Evolutionary conservation across 2,888 invertebrate species (phyloP), one percentile per base, ranked within the genome.

Genomic region (Erebia epiphron): DNA sequence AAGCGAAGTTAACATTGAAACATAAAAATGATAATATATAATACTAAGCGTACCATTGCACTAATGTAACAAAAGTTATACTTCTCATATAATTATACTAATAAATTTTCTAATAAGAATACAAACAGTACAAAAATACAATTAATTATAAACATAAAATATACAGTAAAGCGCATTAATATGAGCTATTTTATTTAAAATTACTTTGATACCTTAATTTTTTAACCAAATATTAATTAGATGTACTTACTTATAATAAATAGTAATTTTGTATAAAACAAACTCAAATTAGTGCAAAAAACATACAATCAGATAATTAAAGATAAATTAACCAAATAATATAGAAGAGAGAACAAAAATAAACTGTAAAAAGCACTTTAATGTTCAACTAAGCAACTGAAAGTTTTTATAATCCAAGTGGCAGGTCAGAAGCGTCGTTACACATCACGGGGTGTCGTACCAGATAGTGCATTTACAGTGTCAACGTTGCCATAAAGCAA

Each of bases 381-480:
- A 73, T 88, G 90, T 90, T 61, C 73, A 67, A 69, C 61, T 70
- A 65, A 54, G 10, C 68, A 52, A 83, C 79, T 84, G 81, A 73
- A 78, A 72, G 63, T 57, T 76, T 79, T 75, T 81, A 76, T 78
- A 80, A 82, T 83, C 82, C 82, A 81, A 79, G 80, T 78, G 83
- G 85, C 80, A 80, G 86, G 81, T 79, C 88, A 82, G 88, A 86
- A 88, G 81, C 91, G 92, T 85, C 82, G 92, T 85, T 84, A 87
- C 85, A 94, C 95, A 93, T 94, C 91, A 94, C 95, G 96, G 97
- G 95, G 96, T 98, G 98, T 97, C 98, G 98, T 98, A 98, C 98
- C 98, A 98, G 98, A 98, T 98, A 98, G 98, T 98, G 98, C 98
- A 98, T 98, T 98, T 98, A 98, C 98, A 98, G 96, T 95, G 94